Base-by-base conservation (phyloP, 2,888 invertebrate species). In the Xestia sexstrigata region DNA sequence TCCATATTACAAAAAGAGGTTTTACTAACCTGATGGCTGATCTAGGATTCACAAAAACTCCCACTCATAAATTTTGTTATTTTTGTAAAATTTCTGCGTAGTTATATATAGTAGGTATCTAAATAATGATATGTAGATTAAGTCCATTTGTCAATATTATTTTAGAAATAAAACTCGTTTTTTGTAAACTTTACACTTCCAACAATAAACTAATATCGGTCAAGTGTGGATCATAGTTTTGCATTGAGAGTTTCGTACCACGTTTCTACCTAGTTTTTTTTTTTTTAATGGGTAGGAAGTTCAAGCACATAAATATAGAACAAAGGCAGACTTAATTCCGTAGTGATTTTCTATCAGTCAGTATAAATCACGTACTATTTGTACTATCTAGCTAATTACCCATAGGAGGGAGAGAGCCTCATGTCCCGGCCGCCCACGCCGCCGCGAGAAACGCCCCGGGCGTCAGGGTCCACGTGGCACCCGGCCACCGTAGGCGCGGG, bases 111-210 rank as follows among this genome's bases (percentile, higher is more conserved):
- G 23, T 63, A 63, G 20, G 23, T 42, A 17, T n/a, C 30, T 45
- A 35, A 3, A 8, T 79, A 80, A 78, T 52, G 15, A 63, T 52
- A 78, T 76, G 58, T 68, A 67, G 15, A 78, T 78, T 23, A 20
- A n/a, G n/a, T 17, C 58, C 20, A 60, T 76, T 42, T 78, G 78
- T 78, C 68, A 78, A 58, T 42, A 20, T 63, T 60, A 30, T 39
- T 68, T 79, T 3, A 69, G n/a, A 20, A 49, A 13, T 47, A 26
- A n/a, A 49, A 23, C n/a, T 23, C n/a, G 60, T 78, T 78, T 47
- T 78, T 63, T 47, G 23, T 60, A 35, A 45, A 45, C 49, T 77
- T 26, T n/a, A n/a, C 35, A 26, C 23, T 15, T 69, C 13, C 52
- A 42, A 35, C 47, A 58, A 68, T 42, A 49, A 49, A 60, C 11